Evolutionary conservation across 2,888 invertebrate genomes (phyloP).

Genomic region (Ashinkailepas kermadecensis): DNA sequence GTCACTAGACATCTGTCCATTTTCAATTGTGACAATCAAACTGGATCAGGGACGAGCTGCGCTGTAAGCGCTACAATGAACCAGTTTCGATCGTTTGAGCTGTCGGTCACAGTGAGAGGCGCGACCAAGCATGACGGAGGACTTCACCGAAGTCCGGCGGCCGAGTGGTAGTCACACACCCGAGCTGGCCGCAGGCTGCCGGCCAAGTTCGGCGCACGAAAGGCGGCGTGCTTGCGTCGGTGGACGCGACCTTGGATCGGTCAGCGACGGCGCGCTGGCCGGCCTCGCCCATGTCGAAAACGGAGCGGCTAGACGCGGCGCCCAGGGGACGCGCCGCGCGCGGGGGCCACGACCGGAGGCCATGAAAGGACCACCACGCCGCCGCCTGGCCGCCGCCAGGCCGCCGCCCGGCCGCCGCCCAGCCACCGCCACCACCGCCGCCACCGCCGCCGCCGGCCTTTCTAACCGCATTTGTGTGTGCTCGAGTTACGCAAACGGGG

Average conservation of each 20-base stretch:
- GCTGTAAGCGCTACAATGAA: too few relatives aligned
- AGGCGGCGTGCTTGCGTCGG: not conserved
- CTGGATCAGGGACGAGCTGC: too few relatives aligned
- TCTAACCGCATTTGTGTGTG: too few relatives aligned
- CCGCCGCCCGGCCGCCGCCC: not conserved
- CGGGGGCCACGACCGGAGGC: not conserved
- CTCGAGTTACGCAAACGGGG: too few relatives aligned
- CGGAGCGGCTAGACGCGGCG: not conserved
- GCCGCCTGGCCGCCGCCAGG: not conserved
- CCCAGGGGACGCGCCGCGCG: not conserved
- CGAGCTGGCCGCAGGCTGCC: not conserved
- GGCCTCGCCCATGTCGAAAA: not conserved
- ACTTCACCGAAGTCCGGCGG: not conserved
- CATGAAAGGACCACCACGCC: constrained; percentile 2
- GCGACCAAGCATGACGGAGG: too few relatives aligned
- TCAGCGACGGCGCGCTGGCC: not conserved
- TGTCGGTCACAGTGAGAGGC: too few relatives aligned
- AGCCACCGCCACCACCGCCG: not conserved
- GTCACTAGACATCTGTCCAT: too few relatives aligned
- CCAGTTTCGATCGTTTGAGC: too few relatives aligned
- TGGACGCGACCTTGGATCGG: not conserved
- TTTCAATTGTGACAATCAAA: too few relatives aligned
- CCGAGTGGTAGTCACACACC: not conserved
- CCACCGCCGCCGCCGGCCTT: too few relatives aligned
- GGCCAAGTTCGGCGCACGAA: not conserved